Evolutionary conservation across 1,140 invertebrate species (phyloP).

Genomic region (Batillaria attramentaria): DNA sequence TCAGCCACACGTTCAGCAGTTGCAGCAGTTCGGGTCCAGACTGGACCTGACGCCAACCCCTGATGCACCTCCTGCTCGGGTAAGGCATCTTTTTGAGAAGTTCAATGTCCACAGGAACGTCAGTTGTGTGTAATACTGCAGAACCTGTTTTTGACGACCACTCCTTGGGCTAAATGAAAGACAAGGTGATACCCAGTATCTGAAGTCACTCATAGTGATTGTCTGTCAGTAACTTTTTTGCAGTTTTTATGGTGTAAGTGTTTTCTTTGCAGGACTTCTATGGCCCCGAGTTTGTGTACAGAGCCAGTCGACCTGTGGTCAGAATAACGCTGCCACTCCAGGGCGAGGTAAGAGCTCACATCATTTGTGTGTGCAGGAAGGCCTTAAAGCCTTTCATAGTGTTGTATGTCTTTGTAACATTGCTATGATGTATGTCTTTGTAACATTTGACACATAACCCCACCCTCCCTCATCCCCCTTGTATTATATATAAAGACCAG

Average conservation of each 20-base stretch:
- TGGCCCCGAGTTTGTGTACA: conserved; percentile 66
- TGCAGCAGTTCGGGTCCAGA: conserved; percentile 17
- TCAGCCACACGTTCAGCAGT: conserved; percentile 2
- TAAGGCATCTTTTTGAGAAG: too few relatives aligned
- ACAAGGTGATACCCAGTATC: too few relatives aligned
- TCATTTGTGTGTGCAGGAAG: neutral
- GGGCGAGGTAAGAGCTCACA: conserved; percentile 58
- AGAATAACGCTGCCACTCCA: conserved; percentile 56
- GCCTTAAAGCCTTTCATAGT: neutral
- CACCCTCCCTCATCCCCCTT: too few relatives aligned
- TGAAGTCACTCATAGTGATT: too few relatives aligned
- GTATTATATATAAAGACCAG: too few relatives aligned
- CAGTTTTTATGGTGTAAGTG: neutral
- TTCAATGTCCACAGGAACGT: too few relatives aligned
- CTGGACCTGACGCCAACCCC: conserved; percentile 3
- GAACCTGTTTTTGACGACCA: too few relatives aligned
- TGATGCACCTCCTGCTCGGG: conserved; percentile 15
- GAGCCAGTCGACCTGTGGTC: conserved; percentile 53
- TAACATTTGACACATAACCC: too few relatives aligned
- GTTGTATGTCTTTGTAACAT: neutral
- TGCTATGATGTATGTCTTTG: too few relatives aligned
- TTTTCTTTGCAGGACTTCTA: conserved; percentile 60
- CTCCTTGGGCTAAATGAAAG: too few relatives aligned
- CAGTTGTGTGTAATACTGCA: too few relatives aligned
- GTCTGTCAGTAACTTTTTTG: too few relatives aligned